Evolutionary conservation across 2,888 invertebrate genomes (phyloP), one percentile per base, ranked within the genome.

Genomic region (Colostygia pectinataria): DNA sequence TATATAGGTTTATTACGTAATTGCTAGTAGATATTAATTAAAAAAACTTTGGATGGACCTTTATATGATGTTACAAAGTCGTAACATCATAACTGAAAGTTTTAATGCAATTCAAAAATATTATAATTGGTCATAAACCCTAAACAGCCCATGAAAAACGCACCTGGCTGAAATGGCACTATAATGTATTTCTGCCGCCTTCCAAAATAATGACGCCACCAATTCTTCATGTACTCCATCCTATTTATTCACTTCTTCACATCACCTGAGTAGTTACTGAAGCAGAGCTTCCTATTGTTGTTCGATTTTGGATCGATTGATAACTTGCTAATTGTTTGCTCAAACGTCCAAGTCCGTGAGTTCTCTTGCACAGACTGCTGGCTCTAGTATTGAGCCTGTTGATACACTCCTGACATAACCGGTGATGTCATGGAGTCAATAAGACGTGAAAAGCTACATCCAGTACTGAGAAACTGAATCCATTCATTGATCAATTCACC

Each of bases 91-190:
- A 20, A 2, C 20, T 20, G 20, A 3, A 18, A 18, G 4, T 18
- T 4, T 18, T 4, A 18, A 18, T 3, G 18, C 20, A 6, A 20
- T 20, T 6, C 6, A 6, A 9, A n/a, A 18, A 1, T 5, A 9
- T 18, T 32, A 5, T 32, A 18, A 12, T 32, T 32, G 31, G 4
- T 20, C 24, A 31, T 41, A 41, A 41, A 25, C 13, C 15, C 1
- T 3, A 12, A 32, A 25, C 12, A n/a, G 28, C 18, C 18, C 15
- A 31, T 44, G 6, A 32, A 38, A 32, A 43, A 43, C 43, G 33
- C 50, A 89, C 90, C 87, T 80, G 90, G 90, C 58, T 81, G 76
- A 72, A 85, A 90, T 3, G 89, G 89, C 42, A 90, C 74, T 52
- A 86, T 86, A 10, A 81, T 69, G 60, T 72, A 82, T 64, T 77